phyloP scores from a whole-genome alignment of 2,797 vertebrate species.

The Peromyscus eremicus region DNA sequence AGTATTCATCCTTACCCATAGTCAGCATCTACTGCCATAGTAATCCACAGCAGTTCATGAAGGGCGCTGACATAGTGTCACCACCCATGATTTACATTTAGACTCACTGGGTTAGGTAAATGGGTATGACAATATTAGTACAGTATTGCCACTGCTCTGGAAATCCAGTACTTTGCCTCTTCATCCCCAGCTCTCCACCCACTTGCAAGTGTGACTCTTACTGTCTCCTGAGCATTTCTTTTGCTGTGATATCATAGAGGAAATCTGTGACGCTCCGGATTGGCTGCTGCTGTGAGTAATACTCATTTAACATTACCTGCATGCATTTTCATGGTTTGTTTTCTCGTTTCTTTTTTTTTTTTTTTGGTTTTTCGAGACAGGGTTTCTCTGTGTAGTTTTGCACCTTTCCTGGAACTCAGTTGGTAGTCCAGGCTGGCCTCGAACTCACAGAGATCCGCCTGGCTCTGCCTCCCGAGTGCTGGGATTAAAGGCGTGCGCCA shows the following conservation, averaged over 20 bases:
- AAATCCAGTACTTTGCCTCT: not conserved
- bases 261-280: too few species aligned
- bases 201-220: not conserved
- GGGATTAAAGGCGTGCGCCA: too few species aligned
- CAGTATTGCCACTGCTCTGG: not conserved
- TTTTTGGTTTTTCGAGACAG: too few species aligned
- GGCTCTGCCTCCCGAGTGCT: too few species aligned
- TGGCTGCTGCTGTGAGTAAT: not conserved
- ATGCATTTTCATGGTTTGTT: not conserved
- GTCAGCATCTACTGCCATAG: too few species aligned
- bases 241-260: not conserved
- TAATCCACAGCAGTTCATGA: not conserved
- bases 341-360: not conserved
- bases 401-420: too few species aligned
- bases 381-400: too few species aligned
- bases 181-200: not conserved
- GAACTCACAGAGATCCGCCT: too few species aligned
- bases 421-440: too few species aligned
- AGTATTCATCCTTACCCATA: not conserved
- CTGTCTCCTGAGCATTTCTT: not conserved
- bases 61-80: not conserved
- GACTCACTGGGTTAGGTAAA: not conserved
- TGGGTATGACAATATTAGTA: too few species aligned
- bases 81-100: too few species aligned
- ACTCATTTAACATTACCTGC: not conserved